Evolutionary conservation across 2,888 invertebrate genomes (phyloP), one percentile per base, ranked within the genome.

Genomic region (Ormyrus thymus): DNA sequence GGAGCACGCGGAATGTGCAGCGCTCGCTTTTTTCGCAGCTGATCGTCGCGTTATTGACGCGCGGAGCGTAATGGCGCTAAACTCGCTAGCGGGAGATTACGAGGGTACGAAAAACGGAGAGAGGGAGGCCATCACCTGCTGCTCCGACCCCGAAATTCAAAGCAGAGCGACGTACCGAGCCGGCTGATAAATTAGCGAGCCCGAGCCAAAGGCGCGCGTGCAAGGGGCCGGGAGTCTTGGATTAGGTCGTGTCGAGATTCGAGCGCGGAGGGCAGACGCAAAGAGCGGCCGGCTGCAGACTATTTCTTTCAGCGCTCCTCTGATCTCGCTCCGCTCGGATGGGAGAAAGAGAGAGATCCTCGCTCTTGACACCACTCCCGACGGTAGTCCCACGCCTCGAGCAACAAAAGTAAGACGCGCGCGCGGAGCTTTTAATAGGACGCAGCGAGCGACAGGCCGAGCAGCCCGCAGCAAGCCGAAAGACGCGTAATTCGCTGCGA

Each of bases 241-340:
- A 29, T 29, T 29, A 29, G 29, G 29, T 29, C 29, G 29, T 3
- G 29, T 29, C 29, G 29, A 29, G 29, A 29, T 29, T 29, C 29
- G 29, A 29, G 29, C 29, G 3, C 3, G 29, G 29, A 29, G 29
- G 29, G 29, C 29, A 29, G 29, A 29, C 29, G 29, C 29, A 29
- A 29, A 29, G 29, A 29, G 29, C 29, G 29, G 45, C 3, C 0
- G n/a, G 43, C 29, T 29, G 56, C 43, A 76, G 83, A 85, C 86
- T 86, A 86, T 86, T 87, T 86, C 86, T 86, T 86, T 85, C 84
- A 84, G 83, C 85, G 84, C 83, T 82, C 83, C 84, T 86, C 86
- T 87, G 86, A 86, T 86, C 86, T 86, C 50, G 81, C 66, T 29
- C 80, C 81, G 76, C 72, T 58, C 70, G 62, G 50, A 53, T 59